These are phyloP conservation scores for Orchestia grillus DNA, from an alignment of 1,140 invertebrate species.

Conservation along the genomic window DNA sequence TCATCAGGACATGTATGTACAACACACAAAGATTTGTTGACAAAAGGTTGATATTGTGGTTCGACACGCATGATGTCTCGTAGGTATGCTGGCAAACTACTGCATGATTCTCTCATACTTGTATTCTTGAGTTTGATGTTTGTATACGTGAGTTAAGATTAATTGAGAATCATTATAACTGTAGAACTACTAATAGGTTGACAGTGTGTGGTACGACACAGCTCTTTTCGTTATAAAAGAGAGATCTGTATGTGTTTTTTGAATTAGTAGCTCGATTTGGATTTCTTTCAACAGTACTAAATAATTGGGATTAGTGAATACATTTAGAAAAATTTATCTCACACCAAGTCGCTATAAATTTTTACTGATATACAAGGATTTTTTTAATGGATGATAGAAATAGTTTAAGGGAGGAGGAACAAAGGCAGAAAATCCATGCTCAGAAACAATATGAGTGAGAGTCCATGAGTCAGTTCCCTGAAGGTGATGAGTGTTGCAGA, in stretches of 20 bases:
- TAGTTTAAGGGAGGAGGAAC: neutral
- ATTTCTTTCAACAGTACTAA: neutral
- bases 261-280: neutral
- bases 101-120: too few relatives aligned
- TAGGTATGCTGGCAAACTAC: neutral
- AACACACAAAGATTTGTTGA: neutral
- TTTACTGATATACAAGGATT: neutral
- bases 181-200: neutral
- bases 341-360: neutral
- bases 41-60: neutral
- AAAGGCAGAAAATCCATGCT: neutral
- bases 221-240: neutral
- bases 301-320: neutral
- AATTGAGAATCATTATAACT: neutral
- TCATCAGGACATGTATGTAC: neutral
- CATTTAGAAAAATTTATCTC: neutral
- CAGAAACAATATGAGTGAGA: neutral
- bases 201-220: neutral
- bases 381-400: neutral
- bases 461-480: neutral
- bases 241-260: neutral
- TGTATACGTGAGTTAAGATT: neutral
- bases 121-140: too few relatives aligned
- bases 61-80: neutral
- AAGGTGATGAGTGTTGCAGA: neutral